Evolutionary conservation across 1,140 invertebrate species (phyloP).

Genomic region (Eupeodes corollae): DNA sequence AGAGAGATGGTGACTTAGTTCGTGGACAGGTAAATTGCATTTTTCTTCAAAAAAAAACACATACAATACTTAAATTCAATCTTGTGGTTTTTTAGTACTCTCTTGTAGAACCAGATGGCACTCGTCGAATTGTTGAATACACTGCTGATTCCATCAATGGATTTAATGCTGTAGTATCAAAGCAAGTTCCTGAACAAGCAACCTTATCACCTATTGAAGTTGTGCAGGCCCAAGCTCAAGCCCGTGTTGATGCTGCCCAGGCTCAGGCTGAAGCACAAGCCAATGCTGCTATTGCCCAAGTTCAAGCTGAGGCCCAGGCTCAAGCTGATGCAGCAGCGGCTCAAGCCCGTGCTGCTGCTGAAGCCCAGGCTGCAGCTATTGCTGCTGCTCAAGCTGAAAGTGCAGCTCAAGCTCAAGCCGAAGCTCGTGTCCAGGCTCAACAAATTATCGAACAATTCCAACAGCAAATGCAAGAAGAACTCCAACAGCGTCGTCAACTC

Average conservation of each 20-base stretch:
- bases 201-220: slow-evolving; percentile 7
- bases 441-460: slow-evolving; percentile 35
- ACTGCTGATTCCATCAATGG: slow-evolving; percentile 43
- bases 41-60: not conserved
- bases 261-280: slow-evolving; percentile 19
- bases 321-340: slow-evolving; percentile 17
- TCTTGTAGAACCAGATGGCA: slow-evolving; percentile 47
- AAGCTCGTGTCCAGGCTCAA: slow-evolving; percentile 25
- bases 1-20: slow-evolving; percentile 43
- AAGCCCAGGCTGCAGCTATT: slow-evolving; percentile 19
- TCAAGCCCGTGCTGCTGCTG: slow-evolving; percentile 12
- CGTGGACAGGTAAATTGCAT: slow-evolving; percentile 32
- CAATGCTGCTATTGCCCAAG: not conserved
- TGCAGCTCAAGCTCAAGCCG: slow-evolving; percentile 23
- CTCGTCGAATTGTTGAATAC: slow-evolving; percentile 43
- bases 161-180: slow-evolving; percentile 46
- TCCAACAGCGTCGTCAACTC: slow-evolving; percentile 20
- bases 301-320: slow-evolving; percentile 10
- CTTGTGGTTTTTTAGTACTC: slow-evolving; percentile 35
- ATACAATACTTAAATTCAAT: not conserved
- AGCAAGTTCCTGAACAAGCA: slow-evolving; percentile 35
- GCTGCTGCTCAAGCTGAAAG: slow-evolving; percentile 19
- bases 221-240: slow-evolving; percentile 8
- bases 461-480: slow-evolving; percentile 26
- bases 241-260: slow-evolving; percentile 24